These are phyloP conservation scores for Drosophila fungiperda DNA, from an alignment of 2,888 invertebrate genomes.

Conservation along the genomic window DNA sequence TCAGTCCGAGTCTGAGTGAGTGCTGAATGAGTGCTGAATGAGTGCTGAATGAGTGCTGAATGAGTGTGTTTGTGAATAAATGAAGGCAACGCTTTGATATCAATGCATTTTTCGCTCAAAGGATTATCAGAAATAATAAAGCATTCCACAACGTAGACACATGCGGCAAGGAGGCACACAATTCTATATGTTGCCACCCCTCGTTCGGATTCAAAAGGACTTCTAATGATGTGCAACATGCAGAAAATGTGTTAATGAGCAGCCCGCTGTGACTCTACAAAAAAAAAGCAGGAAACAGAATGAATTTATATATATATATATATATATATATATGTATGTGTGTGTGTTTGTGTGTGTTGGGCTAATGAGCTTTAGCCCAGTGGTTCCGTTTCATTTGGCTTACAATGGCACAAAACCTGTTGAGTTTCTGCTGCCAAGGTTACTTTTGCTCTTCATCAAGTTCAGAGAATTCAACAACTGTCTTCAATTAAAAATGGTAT, in stretches of 20 bases:
- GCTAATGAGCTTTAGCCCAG: slow-evolving; percentile 38
- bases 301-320: background rate
- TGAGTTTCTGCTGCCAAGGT: slow-evolving; percentile 18
- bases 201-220: background rate
- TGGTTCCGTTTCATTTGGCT: background rate
- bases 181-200: background rate
- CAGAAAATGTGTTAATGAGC: slow-evolving; percentile 73
- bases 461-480: background rate
- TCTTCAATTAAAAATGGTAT: background rate
- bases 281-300: too few species aligned
- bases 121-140: slow-evolving; percentile 14
- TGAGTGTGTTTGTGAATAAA: slow-evolving; percentile 8
- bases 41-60: slow-evolving; percentile 13
- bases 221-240: slow-evolving; percentile 72
- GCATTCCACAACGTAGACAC: slow-evolving; percentile 28
- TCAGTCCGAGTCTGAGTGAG: background rate
- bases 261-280: slow-evolving; percentile 15
- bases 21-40: background rate
- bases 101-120: slow-evolving; percentile 46
- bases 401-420: slow-evolving; percentile 46
- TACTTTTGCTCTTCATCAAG: background rate
- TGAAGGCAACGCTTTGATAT: slow-evolving; percentile 44
- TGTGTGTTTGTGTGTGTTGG: slow-evolving; percentile 10
- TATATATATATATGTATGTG: background rate
- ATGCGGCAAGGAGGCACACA: background rate